Evolutionary conservation across 2,888 invertebrate genomes (phyloP).

Genomic region (Oscheius myriophilus): DNA sequence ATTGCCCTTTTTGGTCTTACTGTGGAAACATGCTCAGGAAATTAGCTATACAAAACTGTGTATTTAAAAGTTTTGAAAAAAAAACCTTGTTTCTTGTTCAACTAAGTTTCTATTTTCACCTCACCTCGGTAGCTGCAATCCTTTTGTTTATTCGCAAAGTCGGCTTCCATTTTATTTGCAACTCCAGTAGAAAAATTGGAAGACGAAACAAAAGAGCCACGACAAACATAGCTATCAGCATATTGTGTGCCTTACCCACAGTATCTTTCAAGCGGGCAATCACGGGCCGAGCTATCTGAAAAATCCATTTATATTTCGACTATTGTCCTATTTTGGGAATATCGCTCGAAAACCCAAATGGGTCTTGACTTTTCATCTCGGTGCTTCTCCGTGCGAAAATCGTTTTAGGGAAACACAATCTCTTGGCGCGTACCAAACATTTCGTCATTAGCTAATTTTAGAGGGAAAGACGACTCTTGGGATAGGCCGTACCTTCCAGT

Average conservation of each 20-base stretch:
- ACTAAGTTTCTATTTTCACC: not conserved
- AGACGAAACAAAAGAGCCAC: conserved; percentile 60
- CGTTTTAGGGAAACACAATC: conserved; percentile 16
- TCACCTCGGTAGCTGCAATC: conserved; percentile 63
- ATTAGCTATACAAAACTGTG: no score
- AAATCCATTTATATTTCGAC: conserved; percentile 1
- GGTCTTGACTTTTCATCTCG: no score
- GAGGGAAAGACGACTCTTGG: not conserved
- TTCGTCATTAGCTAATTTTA: conserved; percentile 10
- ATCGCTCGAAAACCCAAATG: no score
- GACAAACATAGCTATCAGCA: conserved; percentile 57
- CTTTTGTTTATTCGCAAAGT: conserved; percentile 56
- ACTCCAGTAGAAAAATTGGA: conserved; percentile 65
- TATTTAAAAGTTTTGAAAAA: no score
- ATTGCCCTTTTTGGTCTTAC: no score
- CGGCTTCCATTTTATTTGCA: conserved; percentile 60
- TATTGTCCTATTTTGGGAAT: no score
- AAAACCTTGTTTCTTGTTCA: not conserved
- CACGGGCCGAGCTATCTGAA: conserved; percentile 68
- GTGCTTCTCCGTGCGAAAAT: not conserved
- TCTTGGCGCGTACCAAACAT: conserved; percentile 3
- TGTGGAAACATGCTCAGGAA: not conserved
- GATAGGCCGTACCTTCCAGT: conserved; percentile 65
- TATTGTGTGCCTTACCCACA: conserved; percentile 57
- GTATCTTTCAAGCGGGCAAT: conserved; percentile 67